phyloP scores from a whole-genome alignment of 2,888 invertebrate species.

The Orgyia antiqua region DNA sequence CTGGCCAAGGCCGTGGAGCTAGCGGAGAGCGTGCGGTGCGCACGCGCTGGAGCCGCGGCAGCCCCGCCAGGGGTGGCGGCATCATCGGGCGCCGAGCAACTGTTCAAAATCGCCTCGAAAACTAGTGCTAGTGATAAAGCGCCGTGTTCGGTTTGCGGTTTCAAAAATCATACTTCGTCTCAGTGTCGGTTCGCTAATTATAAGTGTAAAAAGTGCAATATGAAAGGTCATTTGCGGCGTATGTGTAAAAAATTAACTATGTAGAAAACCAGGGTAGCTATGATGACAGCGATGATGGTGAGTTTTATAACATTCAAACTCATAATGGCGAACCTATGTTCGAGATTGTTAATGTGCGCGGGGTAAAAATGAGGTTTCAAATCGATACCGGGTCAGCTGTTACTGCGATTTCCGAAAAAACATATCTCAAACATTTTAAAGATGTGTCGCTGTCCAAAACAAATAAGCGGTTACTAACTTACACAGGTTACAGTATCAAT shows the following conservation, averaged over 20 bases:
- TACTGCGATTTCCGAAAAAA: background rate
- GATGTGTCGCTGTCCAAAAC: background rate
- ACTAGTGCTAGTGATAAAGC: too few species aligned
- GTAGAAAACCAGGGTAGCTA: too few species aligned
- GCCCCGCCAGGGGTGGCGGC: background rate
- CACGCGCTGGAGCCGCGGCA: slow-evolving; percentile 5
- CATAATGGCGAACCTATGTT: too few species aligned
- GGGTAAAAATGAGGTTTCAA: background rate
- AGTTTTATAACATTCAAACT: too few species aligned
- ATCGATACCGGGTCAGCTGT: background rate
- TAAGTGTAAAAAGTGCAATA: background rate
- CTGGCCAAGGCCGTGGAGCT: slow-evolving; percentile 16
- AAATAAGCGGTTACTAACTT: background rate
- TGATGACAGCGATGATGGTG: too few species aligned
- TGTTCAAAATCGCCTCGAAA: too few species aligned
- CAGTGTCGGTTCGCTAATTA: too few species aligned
- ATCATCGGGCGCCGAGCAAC: too few species aligned
- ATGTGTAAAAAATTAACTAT: too few species aligned
- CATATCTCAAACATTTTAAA: background rate
- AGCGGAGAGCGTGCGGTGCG: slow-evolving; percentile 15
- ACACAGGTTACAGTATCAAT: background rate
- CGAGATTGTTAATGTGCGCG: background rate
- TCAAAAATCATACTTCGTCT: background rate
- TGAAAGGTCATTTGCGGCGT: background rate
- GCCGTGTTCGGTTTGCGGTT: background rate